Conservation (phyloP, 2,113 vertebrate species). For the Malaclemys terrapin region DNA sequence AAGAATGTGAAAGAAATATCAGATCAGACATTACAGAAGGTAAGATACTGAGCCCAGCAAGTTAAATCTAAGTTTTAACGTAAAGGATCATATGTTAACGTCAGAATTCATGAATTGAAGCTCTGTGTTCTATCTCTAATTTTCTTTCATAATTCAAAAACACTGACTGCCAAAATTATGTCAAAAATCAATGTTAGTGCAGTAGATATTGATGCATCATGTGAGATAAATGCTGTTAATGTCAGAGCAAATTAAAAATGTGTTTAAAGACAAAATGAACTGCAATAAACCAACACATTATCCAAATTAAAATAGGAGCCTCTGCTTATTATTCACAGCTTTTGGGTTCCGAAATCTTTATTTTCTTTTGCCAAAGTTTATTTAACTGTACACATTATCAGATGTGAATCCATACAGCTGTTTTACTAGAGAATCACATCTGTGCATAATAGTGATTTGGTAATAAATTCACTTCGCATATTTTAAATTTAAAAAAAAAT, state of each 20-base stretch:
- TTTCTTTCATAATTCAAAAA: constrained; percentile 73
- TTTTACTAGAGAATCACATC: background rate
- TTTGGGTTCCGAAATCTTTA: background rate
- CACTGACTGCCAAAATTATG: constrained; percentile 42
- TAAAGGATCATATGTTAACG: constrained; percentile 52
- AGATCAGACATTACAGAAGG: constrained; percentile 87
- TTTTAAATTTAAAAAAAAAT: constrained; percentile 39
- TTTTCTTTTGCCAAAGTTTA: background rate
- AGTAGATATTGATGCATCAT: constrained; percentile 44
- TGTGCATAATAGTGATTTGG: background rate
- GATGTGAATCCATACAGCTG: background rate
- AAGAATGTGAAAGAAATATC: constrained; percentile 81
- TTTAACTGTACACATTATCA: background rate
- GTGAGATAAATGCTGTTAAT: constrained; percentile 1
- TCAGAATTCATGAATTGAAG: constrained; percentile 31
- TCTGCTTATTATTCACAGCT: constrained; percentile 26
- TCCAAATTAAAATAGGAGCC: background rate
- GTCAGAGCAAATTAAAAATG: constrained; percentile 58
- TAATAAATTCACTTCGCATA: constrained; percentile 17
- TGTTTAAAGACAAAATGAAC: constrained; percentile 21
- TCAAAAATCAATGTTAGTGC: constrained; percentile 62
- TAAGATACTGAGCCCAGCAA: constrained; percentile 73
- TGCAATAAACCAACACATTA: constrained; percentile 47
- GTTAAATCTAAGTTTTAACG: constrained; percentile 72
- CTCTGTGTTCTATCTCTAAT: constrained; percentile 59